A percentile compares a stretch with the other conserved stretches of the same genome.
Conservation (phyloP, 2,113 vertebrate species). For the Gnathonemus longibarbis region DNA sequence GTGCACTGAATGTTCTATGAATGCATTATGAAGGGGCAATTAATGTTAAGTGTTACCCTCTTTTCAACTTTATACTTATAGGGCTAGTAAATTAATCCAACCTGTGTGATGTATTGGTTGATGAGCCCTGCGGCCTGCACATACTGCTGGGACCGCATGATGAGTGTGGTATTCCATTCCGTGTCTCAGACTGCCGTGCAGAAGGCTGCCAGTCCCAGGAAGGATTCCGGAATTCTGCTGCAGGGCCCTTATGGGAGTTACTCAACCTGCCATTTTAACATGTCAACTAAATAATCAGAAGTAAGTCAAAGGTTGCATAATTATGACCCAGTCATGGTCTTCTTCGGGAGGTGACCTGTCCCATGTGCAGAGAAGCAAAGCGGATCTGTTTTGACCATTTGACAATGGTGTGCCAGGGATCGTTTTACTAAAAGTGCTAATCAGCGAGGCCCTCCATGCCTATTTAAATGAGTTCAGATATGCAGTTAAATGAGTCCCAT, state of each 20-base stretch:
- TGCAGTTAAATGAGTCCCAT: not conserved
- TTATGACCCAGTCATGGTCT: not conserved
- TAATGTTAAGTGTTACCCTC: not conserved
- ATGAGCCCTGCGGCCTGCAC: not conserved
- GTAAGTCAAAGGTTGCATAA: not conserved
- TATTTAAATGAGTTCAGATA: not conserved
- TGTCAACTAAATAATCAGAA: not conserved
- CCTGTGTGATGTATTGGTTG: not conserved
- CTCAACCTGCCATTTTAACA: not conserved
- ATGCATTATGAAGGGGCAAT: not conserved
- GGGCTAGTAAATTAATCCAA: not conserved
- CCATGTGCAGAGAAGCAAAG: not conserved
- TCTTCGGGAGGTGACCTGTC: not conserved
- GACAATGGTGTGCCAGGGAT: not conserved
- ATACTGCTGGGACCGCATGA: not conserved
- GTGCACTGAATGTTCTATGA: not conserved
- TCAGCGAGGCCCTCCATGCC: not conserved
- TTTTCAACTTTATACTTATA: not conserved
- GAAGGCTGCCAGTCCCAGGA: not conserved
- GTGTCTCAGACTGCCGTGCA: not conserved
- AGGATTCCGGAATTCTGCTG: not conserved
- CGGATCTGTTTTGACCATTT: not conserved
- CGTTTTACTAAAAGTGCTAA: not conserved
- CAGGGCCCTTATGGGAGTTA: not conserved
- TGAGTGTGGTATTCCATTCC: not conserved